Evolutionary conservation across 92 coral and sea anemone genomes (phyloP).

Genomic region (Heliopora coerulea): DNA sequence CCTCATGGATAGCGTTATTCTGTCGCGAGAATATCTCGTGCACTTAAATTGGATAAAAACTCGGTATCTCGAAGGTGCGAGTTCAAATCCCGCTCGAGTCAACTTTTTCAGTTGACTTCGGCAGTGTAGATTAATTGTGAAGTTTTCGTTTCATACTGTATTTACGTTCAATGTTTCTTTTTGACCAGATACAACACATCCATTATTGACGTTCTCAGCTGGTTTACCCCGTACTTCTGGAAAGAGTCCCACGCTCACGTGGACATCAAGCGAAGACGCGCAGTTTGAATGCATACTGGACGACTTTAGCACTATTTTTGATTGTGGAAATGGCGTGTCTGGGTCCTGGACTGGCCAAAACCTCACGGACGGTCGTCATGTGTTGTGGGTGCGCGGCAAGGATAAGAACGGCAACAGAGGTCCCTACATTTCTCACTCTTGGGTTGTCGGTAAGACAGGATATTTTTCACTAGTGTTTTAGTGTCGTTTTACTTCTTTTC

Average conservation of each 20-base stretch:
- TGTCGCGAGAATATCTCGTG: too few relatives aligned
- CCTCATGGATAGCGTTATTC: too few relatives aligned
- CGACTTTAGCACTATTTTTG: not conserved
- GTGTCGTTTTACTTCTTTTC: too few relatives aligned
- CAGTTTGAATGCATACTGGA: constrained; percentile 24
- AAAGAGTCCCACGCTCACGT: constrained; percentile 13
- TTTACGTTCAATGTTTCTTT: not conserved
- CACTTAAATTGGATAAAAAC: too few relatives aligned
- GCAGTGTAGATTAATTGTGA: too few relatives aligned
- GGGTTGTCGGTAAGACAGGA: constrained; percentile 10
- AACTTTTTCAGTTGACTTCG: too few relatives aligned
- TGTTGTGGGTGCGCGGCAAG: constrained; percentile 36
- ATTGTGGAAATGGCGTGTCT: constrained; percentile 12
- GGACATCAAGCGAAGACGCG: constrained; percentile 19
- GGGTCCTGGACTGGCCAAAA: constrained; percentile 28
- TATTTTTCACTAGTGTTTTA: too few relatives aligned
- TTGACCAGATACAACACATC: constrained; percentile 19
- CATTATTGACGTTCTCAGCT: constrained; percentile 7
- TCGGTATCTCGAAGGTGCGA: too few relatives aligned
- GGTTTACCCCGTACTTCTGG: not conserved
- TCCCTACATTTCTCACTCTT: constrained; percentile 1
- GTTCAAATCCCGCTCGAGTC: too few relatives aligned
- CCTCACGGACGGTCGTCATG: constrained; percentile 24
- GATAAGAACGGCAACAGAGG: constrained; percentile 13
- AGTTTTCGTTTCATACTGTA: too few relatives aligned